Base-by-base conservation (phyloP, 2,888 invertebrate genomes). In the Acronicta leporina region DNA sequence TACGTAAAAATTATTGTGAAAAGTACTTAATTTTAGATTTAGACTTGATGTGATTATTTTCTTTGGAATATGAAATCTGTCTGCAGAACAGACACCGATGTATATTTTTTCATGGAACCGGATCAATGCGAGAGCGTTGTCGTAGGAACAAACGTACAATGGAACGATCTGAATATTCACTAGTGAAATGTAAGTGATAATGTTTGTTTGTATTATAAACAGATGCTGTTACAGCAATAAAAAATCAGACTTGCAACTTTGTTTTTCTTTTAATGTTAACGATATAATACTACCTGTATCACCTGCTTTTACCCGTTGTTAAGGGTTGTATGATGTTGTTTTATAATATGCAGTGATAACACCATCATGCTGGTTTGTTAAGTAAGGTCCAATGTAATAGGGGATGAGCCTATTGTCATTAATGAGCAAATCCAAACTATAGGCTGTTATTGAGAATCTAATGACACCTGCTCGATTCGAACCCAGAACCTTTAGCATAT, bases 191-290 rank as follows among this genome's bases (percentile, higher is more conserved):
- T 91, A 91, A 92, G 88, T 86, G 87, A 89, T 86, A 86, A 87
- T 89, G 88, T 92, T 91, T 91, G 89, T 92, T 92, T 94, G 92
- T 94, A 91, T 86, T 85, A 86, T 89, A 89, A 91, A 91, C 85
- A 80, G 87, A 91, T 89, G 94, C 94, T 94, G 93, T 90, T 81
- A 92, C 92, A 93, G 94, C 94, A 94, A 94, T 94, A 92, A 94
- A 92, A 89, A 91, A 92, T 92, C 92, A 88, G 90, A 92, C 90
- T 88, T 90, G 86, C 75, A 82, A 68, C 68, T 75, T 66, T 78
- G 77, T 75, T 79, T 83, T 87, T 81, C 68, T 75, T 81, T 82
- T 70, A 14, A 5, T 57, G 63, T 50, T 45, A 20, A 20, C 20
- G 20, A n/a, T 20, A 20, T 20, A 20, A 20, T 4, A 20, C 20